These are phyloP conservation scores for Salminus brasiliensis DNA, from an alignment of 2,113 vertebrate species.

Conservation along the genomic window DNA sequence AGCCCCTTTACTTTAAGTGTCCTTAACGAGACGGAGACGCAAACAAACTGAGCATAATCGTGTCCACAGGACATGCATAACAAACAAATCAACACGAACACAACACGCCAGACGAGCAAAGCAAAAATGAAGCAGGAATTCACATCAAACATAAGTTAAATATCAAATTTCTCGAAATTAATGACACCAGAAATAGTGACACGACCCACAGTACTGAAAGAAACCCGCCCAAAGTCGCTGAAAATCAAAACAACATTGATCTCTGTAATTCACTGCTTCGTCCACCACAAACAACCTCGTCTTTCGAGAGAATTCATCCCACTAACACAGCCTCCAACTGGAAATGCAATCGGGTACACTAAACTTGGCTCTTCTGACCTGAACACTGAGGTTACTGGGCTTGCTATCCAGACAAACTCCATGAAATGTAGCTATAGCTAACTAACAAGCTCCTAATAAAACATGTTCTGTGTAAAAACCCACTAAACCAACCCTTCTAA, in stretches of 20 bases:
- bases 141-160: neutral
- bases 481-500: neutral
- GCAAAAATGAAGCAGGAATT: no score
- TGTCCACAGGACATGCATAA: neutral
- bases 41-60: neutral
- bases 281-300: neutral
- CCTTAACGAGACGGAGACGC: neutral
- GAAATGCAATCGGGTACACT: neutral
- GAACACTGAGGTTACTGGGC: constrained; percentile 20
- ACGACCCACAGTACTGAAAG: neutral
- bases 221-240: neutral
- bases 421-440: no score
- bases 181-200: neutral
- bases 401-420: constrained; percentile 15
- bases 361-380: neutral
- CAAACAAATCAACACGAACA: neutral
- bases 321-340: neutral
- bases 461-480: neutral
- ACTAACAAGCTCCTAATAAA: neutral
- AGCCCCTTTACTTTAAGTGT: neutral
- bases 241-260: neutral
- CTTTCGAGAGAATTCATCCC: neutral
- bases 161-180: neutral
- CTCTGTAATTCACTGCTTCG: neutral
- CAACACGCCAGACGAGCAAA: neutral